Evolutionary conservation across 2,113 vertebrate species (phyloP), one percentile per base, ranked within the genome.

Genomic region (Ictalurus furcatus): DNA sequence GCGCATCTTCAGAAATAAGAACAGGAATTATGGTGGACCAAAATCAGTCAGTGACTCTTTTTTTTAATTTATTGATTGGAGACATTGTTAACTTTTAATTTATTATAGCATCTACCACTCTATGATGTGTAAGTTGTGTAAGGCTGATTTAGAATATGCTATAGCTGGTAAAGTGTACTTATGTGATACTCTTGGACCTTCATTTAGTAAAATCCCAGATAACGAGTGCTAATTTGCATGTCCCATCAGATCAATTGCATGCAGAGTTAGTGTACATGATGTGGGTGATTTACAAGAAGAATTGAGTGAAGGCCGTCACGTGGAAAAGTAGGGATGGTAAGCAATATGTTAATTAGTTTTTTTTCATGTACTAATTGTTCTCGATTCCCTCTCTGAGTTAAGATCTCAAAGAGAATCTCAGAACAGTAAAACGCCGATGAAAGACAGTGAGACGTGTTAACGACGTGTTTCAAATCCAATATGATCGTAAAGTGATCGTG

Each of bases 181-280:
- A 63, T 81, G 52, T 30, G n/a, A 54, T 61, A 13, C 34, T 25
- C 12, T 37, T 7, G 21, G 6, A 5, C 30, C 34, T 34, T 58
- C 21, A 40, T 40, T 83, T 61, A 28, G 2, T 44, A 40, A 83
- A 83, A 40, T 83, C 28, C 2, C 52, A 30, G 52, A 56, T 79
- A 52, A 79, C 17, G 13, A 83, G 56, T 25, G 40, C 30, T 83
- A 52, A 30, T 85, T 85, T 85, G 65, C 28, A 71, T 85, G 63
- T 23, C 54, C n/a, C 37, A 82, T 82, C 34, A 83, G 30, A 61
- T 40, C 13, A 59, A 37, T 25, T 13, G 34, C 21, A 83, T 63
- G 34, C 34, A 25, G 11, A 83, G 19, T 63, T 37, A 61, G 30
- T 25, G 56, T 17, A 61, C 30, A 6, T 37, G 30, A 83, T 83